These are phyloP conservation scores for Drosophila austrosaltans DNA, from an alignment of 2,888 invertebrate genomes.

Conservation along the genomic window DNA sequence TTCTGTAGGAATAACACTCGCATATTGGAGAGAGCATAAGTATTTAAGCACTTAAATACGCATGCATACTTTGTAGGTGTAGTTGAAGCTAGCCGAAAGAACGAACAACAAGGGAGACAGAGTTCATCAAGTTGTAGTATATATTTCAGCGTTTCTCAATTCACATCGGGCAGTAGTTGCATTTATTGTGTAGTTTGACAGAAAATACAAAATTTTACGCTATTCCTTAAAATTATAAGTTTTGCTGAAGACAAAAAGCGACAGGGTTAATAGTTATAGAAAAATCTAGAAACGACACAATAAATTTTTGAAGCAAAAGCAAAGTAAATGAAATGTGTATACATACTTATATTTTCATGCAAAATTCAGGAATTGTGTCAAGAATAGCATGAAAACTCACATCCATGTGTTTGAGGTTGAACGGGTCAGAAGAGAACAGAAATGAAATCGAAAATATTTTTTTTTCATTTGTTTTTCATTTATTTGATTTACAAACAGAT, in stretches of 20 bases:
- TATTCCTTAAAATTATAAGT: neutral
- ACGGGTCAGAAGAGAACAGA: neutral
- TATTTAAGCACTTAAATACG: constrained; percentile 4
- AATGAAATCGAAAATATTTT: neutral
- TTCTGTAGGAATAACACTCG: constrained; percentile 48
- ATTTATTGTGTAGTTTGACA: constrained; percentile 23
- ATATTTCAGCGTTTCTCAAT: constrained; percentile 57
- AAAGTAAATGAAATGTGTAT: constrained; percentile 3
- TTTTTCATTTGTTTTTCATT: neutral
- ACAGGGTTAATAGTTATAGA: neutral
- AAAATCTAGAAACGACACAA: neutral
- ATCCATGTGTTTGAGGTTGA: neutral
- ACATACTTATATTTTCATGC: constrained; percentile 12
- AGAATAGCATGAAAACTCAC: constrained; percentile 2
- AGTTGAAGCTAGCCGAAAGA: constrained; percentile 20
- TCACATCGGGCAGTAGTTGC: constrained; percentile 33
- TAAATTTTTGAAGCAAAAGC: neutral
- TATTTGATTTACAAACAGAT: neutral
- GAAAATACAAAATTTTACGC: neutral
- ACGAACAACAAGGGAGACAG: constrained; percentile 27
- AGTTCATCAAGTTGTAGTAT: constrained; percentile 52
- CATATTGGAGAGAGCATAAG: constrained; percentile 10
- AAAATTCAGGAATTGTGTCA: constrained; percentile 8
- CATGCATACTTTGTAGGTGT: constrained; percentile 17
- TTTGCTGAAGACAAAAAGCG: neutral